A percentile compares a stretch with the other conserved stretches of the same genome.
Evolutionary conservation across 1,140 invertebrate genomes (phyloP).

Genomic region (Drosophila ananassae): DNA sequence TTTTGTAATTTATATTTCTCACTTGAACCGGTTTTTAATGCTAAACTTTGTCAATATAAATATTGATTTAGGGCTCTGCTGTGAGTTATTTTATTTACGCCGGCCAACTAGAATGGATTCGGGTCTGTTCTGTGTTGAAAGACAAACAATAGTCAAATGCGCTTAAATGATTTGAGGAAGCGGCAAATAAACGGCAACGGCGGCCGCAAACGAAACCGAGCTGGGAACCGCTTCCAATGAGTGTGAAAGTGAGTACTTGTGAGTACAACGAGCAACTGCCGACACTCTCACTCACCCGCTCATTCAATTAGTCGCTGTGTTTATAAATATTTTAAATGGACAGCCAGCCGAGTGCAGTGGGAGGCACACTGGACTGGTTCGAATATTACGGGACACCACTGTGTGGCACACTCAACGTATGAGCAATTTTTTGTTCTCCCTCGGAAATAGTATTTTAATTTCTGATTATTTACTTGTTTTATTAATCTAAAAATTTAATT

Average conservation of each 20-base stretch:
- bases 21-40: constrained; percentile 8
- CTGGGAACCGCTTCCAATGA: constrained; percentile 34
- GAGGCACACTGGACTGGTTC: constrained; percentile 6
- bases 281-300: constrained; percentile 18
- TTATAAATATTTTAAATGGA: constrained; percentile 35
- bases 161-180: constrained; percentile 79
- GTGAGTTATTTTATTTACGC: constrained; percentile 14
- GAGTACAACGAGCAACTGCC: constrained; percentile 1
- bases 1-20: constrained; percentile 51
- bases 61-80: constrained; percentile 39
- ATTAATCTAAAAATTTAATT: not conserved
- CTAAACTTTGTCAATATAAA: constrained; percentile 24
- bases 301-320: constrained; percentile 28
- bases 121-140: constrained; percentile 56
- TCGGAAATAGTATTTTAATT: too few relatives aligned
- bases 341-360: constrained; percentile 35
- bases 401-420: constrained; percentile 45
- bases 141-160: constrained; percentile 77
- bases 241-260: constrained; percentile 18
- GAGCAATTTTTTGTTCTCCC: constrained; percentile 38
- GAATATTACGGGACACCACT: constrained; percentile 30
- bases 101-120: constrained; percentile 48
- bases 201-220: constrained; percentile 18
- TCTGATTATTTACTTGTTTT: too few relatives aligned
- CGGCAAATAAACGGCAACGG: constrained; percentile 71